A percentile compares a stretch with the other conserved stretches of the same genome.
Evolutionary conservation across 1,140 invertebrate genomes (phyloP).

Genomic region (Drosophila varians): DNA sequence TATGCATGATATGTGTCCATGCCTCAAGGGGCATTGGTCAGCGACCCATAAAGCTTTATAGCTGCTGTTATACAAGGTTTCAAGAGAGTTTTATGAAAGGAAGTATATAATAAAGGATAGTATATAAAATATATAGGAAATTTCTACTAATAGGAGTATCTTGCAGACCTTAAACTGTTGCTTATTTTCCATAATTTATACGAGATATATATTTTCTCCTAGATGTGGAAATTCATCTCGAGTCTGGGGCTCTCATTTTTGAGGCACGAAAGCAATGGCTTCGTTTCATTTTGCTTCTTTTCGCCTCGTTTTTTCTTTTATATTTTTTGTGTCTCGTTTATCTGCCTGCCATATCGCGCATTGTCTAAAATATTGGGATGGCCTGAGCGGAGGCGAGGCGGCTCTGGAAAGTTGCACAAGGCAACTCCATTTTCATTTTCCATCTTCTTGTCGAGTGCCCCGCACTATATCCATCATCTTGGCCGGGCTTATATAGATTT

Average conservation of each 20-base stretch:
- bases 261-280: constrained; percentile 28
- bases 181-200: too few relatives aligned
- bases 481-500: constrained; percentile 22
- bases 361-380: constrained; percentile 1
- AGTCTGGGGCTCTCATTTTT: constrained; percentile 20
- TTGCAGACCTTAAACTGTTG: too few relatives aligned
- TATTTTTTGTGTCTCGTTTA: constrained; percentile 24
- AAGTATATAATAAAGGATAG: too few relatives aligned
- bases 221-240: constrained; percentile 27
- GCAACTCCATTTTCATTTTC: constrained; percentile 35
- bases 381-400: background rate
- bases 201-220: background rate
- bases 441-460: constrained; percentile 4
- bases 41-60: constrained; percentile 48
- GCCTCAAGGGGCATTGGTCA: constrained; percentile 39
- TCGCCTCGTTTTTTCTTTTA: constrained; percentile 18
- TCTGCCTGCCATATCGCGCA: constrained; percentile 28
- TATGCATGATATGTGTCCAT: constrained; percentile 13
- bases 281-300: constrained; percentile 38
- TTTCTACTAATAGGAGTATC: too few relatives aligned
- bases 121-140: too few relatives aligned
- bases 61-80: too few relatives aligned
- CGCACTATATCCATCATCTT: constrained; percentile 12
- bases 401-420: constrained; percentile 22
- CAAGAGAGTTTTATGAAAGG: too few relatives aligned